These are phyloP conservation scores for Pseudochirops corinnae DNA, from an alignment of 2,797 vertebrate genomes.

Conservation along the genomic window DNA sequence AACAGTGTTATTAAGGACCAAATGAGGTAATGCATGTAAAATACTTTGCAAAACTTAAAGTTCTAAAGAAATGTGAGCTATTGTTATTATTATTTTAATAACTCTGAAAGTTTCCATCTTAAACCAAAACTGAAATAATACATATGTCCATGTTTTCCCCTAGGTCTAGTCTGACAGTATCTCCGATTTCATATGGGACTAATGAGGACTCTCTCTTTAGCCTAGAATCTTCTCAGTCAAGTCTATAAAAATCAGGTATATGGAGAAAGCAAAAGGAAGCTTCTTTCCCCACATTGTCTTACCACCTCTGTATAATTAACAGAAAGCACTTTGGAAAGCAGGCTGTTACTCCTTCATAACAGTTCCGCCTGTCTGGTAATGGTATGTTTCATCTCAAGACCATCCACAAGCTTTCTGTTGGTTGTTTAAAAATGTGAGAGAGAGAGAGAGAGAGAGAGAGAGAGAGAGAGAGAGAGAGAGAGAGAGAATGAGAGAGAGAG, in stretches of 20 bases:
- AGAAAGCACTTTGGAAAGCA: constrained; percentile 13
- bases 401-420: constrained; percentile 51
- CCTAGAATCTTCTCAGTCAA: constrained; percentile 55
- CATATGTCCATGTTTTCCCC: not conserved
- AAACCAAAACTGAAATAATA: not conserved
- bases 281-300: constrained; percentile 9
- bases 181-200: constrained; percentile 50
- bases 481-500: not conserved
- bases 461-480: not conserved
- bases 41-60: not conserved
- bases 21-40: not conserved
- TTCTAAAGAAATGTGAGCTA: not conserved
- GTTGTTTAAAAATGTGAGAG: constrained; percentile 58
- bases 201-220: constrained; percentile 26
- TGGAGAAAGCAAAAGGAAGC: constrained; percentile 62
- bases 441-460: not conserved
- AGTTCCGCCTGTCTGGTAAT: not conserved
- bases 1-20: not conserved
- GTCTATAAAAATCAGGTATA: constrained; percentile 46
- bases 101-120: not conserved
- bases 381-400: not conserved
- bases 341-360: not conserved
- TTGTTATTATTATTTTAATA: not conserved
- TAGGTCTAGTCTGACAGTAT: constrained; percentile 80
- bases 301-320: fast-evolving